Conservation (phyloP, 2,113 vertebrate species). For the Chionis minor region DNA sequence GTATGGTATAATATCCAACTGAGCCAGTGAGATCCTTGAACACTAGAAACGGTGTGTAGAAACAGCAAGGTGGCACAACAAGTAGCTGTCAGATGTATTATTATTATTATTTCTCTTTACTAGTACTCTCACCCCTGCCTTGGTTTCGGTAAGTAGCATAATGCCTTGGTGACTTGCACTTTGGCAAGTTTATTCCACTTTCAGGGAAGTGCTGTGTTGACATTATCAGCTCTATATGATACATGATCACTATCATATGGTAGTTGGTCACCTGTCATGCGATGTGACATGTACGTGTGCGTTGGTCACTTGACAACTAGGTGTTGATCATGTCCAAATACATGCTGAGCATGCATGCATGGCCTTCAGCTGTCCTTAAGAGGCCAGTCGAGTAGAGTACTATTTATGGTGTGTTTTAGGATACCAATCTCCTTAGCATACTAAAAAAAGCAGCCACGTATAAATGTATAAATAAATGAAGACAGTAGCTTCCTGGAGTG, state of each 20-base stretch:
- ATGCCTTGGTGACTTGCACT: neutral
- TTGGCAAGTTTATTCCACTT: neutral
- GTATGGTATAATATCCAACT: neutral
- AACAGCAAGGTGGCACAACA: neutral
- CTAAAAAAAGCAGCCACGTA: neutral
- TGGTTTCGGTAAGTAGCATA: neutral
- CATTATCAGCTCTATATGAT: neutral
- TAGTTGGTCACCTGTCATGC: rapidly evolving
- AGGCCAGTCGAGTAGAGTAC: neutral
- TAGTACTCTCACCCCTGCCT: neutral
- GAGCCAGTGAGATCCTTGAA: neutral
- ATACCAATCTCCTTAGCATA: neutral
- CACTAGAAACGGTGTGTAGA: neutral
- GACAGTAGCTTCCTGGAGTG: neutral
- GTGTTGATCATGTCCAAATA: neutral
- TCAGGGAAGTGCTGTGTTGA: neutral
- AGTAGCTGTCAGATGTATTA: neutral
- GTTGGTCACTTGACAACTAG: neutral
- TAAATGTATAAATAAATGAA: neutral
- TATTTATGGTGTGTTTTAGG: neutral
- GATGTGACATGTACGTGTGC: rapidly evolving
- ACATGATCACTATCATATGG: too few species aligned
- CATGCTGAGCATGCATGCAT: rapidly evolving
- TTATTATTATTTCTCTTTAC: neutral
- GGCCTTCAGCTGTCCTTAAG: neutral